These are phyloP conservation scores for Mus caroli DNA, from an alignment of 2,797 vertebrate genomes.

Conservation along the genomic window DNA sequence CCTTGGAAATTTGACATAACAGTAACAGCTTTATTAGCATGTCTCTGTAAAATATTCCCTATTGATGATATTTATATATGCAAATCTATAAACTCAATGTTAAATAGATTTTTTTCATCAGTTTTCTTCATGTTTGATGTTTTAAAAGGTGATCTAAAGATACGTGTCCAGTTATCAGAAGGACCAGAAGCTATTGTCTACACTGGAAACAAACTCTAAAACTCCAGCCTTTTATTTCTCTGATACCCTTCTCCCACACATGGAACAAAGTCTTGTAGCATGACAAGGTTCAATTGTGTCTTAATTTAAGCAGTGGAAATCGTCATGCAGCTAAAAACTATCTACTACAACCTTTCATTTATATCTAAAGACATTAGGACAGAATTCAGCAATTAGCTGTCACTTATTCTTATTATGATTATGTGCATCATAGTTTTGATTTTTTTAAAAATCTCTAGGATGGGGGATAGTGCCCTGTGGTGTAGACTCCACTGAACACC, in stretches of 20 bases:
- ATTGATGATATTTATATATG: not conserved
- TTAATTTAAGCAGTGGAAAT: not conserved
- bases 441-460: not conserved
- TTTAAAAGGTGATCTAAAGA: conserved; percentile 31
- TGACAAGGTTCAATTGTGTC: not conserved
- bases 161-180: not conserved
- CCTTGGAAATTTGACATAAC: conserved; percentile 3
- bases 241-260: not conserved
- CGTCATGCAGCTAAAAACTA: not conserved
- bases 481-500: not conserved
- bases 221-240: not conserved
- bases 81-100: conserved; percentile 13
- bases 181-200: not conserved
- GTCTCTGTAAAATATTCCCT: conserved; percentile 2
- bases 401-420: not conserved
- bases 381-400: not conserved
- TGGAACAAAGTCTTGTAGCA: not conserved
- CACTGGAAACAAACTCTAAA: not conserved
- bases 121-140: not conserved
- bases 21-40: not conserved
- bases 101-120: not conserved
- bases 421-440: not conserved
- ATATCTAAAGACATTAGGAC: not conserved
- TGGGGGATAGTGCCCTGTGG: not conserved
- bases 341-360: not conserved